Base-by-base conservation (phyloP, 2,888 invertebrate genomes). In the Aquatica leii region DNA sequence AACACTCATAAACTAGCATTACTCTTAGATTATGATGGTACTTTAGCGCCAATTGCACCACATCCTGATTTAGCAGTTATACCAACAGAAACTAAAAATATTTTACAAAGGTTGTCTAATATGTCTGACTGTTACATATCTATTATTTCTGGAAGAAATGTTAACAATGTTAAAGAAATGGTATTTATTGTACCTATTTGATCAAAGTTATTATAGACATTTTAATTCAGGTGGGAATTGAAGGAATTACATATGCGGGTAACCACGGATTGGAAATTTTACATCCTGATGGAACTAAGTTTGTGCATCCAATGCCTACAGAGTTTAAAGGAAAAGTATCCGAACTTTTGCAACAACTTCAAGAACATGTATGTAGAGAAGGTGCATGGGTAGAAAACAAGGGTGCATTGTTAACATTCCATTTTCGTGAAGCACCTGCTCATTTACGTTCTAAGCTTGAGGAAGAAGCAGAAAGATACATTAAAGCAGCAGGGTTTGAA, bases 321-420 rank as follows among this genome's bases (percentile, higher is more conserved):
- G 93, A 93, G 74, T 89, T 90, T 71, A 92, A 93, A 74, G 90
- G 88, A 67, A 93, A 92, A 80, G 93, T 93, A 34, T 90, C 88
- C 11, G 87, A 87, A 59, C 83, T 95, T 35, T 86, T 94, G 71
- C 91, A 93, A 76, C 86, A 89, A 0, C 83, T 95, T 46, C 94
- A 95, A 77, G 94, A 94, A 78, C 90, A 91, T 83, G 89, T 94
- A 1, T 94, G 94, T 79, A 88, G 86, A 69, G 93, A 94, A 74
- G 94, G 95, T 2, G 94, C 94, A 0, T 95, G 95, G 94, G 94
- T 95, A 6, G 95, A 95, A 80, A 94, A 94, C 82, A 95, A 95
- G 78, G 94, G 94, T 0, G 91, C 94, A 0, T 81, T 94, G 5
- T 82, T 95, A 37, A 94, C 95, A 1, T 94, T 93, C 85, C 95